Evolutionary conservation across 2,797 vertebrate species (phyloP).

Genomic region (Oreochromis mossambicus): DNA sequence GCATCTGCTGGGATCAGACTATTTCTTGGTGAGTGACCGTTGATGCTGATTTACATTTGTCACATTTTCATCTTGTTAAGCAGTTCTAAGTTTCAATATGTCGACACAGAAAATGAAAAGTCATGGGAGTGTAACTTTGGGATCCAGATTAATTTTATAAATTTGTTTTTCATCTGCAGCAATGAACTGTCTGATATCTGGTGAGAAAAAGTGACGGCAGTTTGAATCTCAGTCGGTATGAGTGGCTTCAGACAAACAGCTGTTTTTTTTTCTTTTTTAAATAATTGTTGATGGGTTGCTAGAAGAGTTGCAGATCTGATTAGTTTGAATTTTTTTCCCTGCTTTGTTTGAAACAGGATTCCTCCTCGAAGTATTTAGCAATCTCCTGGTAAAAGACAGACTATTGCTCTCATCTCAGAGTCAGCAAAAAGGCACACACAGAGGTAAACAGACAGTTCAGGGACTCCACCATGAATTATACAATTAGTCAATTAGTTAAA

Average conservation of each 20-base stretch:
- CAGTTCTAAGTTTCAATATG: background rate
- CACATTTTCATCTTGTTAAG: background rate
- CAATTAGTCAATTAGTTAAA: conserved; percentile 36
- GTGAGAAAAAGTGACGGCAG: background rate
- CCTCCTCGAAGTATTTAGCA: background rate
- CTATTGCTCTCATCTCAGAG: background rate
- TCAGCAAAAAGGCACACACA: background rate
- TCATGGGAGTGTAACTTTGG: background rate
- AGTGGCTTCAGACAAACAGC: background rate
- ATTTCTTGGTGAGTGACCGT: background rate
- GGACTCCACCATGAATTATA: conserved; percentile 3
- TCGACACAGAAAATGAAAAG: background rate
- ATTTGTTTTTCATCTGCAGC: background rate
- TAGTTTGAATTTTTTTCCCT: background rate
- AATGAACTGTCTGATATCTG: background rate
- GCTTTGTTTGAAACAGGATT: background rate
- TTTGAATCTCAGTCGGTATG: background rate
- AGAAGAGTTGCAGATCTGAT: background rate
- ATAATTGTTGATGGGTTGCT: background rate
- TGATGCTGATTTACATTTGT: background rate
- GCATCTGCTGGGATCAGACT: background rate
- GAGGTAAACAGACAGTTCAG: background rate
- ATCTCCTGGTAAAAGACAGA: background rate
- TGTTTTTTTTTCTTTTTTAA: background rate
- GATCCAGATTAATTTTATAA: background rate